A percentile compares a stretch with the other conserved stretches of the same genome.
Evolutionary conservation across 2,113 vertebrate species (phyloP).

Genomic region (Seriola aureovittata): DNA sequence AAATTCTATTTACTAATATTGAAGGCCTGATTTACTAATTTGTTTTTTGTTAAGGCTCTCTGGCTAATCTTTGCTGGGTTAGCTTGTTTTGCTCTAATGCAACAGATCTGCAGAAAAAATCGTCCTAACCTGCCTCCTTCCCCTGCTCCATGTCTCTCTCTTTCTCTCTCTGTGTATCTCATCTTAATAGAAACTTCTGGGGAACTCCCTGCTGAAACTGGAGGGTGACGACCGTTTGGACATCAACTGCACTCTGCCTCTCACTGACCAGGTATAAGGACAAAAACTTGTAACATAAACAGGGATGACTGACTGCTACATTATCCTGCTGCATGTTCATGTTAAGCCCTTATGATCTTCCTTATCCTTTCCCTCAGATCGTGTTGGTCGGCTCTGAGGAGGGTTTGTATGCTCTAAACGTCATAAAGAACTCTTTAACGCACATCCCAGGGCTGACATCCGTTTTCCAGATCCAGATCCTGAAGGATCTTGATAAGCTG

Average conservation of each 20-base stretch:
- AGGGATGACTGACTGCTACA: not conserved
- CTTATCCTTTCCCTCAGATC: conserved; percentile 82
- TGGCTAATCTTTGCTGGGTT: conserved; percentile 21
- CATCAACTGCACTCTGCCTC: conserved; percentile 98
- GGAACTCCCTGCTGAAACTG: conserved; percentile 96
- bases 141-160: conserved; percentile 20
- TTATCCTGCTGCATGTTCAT: conserved; percentile 3
- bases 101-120: not conserved
- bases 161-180: conserved; percentile 4
- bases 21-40: not conserved
- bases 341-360: not conserved
- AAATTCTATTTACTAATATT: not conserved
- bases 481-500: conserved; percentile 97
- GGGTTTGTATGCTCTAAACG: conserved; percentile 96
- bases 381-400: conserved; percentile 98
- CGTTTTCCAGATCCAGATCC: conserved; percentile 98
- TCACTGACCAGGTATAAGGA: conserved; percentile 94
- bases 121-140: conserved; percentile 12
- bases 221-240: conserved; percentile 98
- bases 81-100: conserved; percentile 3
- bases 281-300: not conserved
- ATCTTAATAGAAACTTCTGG: conserved; percentile 91
- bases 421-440: conserved; percentile 97
- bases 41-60: conserved; percentile 18
- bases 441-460: conserved; percentile 95